Evolutionary conservation across 1,140 invertebrate species (phyloP), one percentile per base, ranked within the genome.

Genomic region (Apis laboriosa): DNA sequence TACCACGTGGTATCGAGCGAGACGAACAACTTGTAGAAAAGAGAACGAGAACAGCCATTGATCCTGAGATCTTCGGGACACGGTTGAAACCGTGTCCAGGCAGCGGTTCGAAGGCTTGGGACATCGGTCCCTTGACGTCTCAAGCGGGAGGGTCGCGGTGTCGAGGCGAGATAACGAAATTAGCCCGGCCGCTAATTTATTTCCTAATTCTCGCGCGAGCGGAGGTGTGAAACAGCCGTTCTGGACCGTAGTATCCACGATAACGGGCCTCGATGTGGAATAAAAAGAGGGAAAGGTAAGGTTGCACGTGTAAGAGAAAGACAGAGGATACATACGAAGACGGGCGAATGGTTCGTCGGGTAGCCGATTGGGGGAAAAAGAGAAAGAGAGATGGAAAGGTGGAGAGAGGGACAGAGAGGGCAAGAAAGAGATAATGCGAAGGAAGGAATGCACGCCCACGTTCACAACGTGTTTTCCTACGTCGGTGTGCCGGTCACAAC

Each of bases 181-280:
- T 94, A 93, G 93, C 92, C 91, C 91, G 91, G 90, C 86, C 80
- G 91, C 92, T 93, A 94, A 93, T 94, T 94, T 94, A 94, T 94
- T 93, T 92, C 93, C 93, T 94, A 94, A 94, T 93, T 94, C 92
- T 88, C 90, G 91, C 80, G 90, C 91, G 88, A 92, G 92, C 92
- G 92, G 92, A 93, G 93, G 93, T 93, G 93, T 94, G 92, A 94
- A 93, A 93, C 92, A 93, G 92, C 89, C 92, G 91, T 93, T 93
- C 91, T 88, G 90, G 80, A 78, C 89, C 90, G 90, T 91, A 90
- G 88, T 87, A 82, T 88, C 85, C 83, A 82, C 84, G 88, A 89
- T 89, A 88, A 86, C 88, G 88, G 88, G 88, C 80, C 66, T 73
- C 80, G 88, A 73, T 70, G 72, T 34, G 77, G 77, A 83, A 85